Base-by-base conservation (phyloP, 2,113 vertebrate species). In the Chroicocephalus ridibundus region DNA sequence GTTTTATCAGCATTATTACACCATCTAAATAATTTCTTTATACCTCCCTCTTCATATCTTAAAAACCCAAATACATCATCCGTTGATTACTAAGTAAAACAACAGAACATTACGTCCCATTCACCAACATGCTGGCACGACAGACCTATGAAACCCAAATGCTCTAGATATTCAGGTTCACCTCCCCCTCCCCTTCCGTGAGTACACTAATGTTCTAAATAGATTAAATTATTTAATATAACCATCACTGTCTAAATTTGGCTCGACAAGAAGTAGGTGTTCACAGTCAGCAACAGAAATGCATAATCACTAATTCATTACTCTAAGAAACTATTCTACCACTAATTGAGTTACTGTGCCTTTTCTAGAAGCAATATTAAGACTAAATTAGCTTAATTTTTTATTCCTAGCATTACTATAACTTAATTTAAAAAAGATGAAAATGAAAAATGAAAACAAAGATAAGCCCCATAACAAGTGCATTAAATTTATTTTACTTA, bases 401-500 rank as follows among this genome's bases (percentile, higher is more conserved):
- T 93, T 91, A 94, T 87, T 91, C 49, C 70, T 72, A 61, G 54
- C 1, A 0, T 85, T 79, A 85, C 24, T 85, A 65, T 82, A 87
- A 88, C 54, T 82, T 82, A 58, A 95, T 95, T 95, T 86, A 0
- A 11, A 85, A 92, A 91, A 91, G 42, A 91, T 87, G 44, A 92
- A 91, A 86, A 71, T 46, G 52, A 80, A 76, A 92, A 90, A 78
- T 69, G 61, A 84, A 96, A 96, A 82, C 57, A 96, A 89, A 94
- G 57, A 84, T 88, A 77, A 79, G 46, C 12, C 29, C 62, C 31
- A 29, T 80, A 85, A 91, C 19, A 82, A 82, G 20, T n/a, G 19
- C 58, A 95, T 74, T 97, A 82, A 71, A 90, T 85, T 72, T 95
- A 65, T 95, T 89, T 94, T 89, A 76, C 51, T 89, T 95, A 82